Percentiles rank a stretch among this genome's conserved stretches.
Evolutionary conservation across 2,888 invertebrate species (phyloP).

Genomic region (Atethmia centrago): DNA sequence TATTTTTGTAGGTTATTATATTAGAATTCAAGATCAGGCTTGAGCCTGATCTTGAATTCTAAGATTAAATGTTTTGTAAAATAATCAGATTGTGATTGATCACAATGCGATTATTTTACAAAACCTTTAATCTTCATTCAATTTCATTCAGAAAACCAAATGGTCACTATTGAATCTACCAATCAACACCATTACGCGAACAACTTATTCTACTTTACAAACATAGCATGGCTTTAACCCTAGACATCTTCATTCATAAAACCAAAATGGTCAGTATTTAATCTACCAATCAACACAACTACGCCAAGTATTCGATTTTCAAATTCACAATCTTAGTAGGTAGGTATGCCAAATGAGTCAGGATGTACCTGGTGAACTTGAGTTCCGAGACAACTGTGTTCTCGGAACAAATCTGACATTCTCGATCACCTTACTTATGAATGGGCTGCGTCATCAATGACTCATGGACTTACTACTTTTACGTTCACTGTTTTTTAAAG

Average conservation of each 20-base stretch:
- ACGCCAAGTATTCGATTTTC: conserved; percentile 36
- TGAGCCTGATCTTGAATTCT: no score
- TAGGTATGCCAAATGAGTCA: conserved; percentile 64
- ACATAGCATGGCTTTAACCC: not conserved
- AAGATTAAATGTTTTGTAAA: no score
- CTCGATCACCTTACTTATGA: conserved; percentile 70
- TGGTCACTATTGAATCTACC: conserved; percentile 5
- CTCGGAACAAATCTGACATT: conserved; percentile 72
- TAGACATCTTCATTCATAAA: conserved; percentile 46
- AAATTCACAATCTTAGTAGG: conserved; percentile 32
- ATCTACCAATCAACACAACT: conserved; percentile 22
- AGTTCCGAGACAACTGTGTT: conserved; percentile 68
- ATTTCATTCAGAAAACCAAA: conserved; percentile 9
- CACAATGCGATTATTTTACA: not conserved
- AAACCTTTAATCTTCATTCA: not conserved
- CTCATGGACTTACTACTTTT: conserved; percentile 66
- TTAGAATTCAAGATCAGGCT: not conserved
- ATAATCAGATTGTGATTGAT: no score
- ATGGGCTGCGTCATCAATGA: conserved; percentile 74
- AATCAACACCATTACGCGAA: conserved; percentile 15
- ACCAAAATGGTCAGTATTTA: conserved; percentile 30
- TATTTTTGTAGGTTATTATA: not conserved
- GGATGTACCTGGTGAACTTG: conserved; percentile 52
- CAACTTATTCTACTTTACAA: no score
- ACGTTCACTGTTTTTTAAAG: conserved; percentile 53